A percentile compares a stretch with the other conserved stretches of the same genome.
These are phyloP conservation scores for Mus spicilegus DNA, from an alignment of 2,113 vertebrate species.

Conservation along the genomic window DNA sequence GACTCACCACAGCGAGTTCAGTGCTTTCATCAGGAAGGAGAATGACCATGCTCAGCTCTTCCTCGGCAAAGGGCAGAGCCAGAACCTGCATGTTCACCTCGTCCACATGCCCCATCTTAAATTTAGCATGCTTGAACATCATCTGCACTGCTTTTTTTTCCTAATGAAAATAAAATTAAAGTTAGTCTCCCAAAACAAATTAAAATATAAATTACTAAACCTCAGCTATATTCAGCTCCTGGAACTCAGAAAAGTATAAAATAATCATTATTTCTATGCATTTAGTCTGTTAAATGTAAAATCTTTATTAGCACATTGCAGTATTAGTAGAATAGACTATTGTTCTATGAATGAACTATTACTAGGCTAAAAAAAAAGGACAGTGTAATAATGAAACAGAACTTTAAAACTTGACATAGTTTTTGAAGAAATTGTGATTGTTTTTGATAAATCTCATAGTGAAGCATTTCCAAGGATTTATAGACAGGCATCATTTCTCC, in stretches of 20 bases:
- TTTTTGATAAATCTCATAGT: not conserved
- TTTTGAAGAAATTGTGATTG: not conserved
- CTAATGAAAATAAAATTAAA: conserved; percentile 27
- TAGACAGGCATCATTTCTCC: conserved; percentile 16
- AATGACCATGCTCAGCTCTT: conserved; percentile 94
- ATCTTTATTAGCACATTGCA: not conserved
- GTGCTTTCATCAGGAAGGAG: conserved; percentile 88
- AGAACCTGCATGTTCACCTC: conserved; percentile 89
- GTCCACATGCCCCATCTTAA: conserved; percentile 83
- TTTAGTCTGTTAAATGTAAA: not conserved
- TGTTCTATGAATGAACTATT: not conserved
- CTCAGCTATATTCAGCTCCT: not conserved
- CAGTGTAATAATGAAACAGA: not conserved
- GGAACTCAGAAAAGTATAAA: not conserved
- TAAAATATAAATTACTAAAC: not conserved
- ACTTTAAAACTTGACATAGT: not conserved
- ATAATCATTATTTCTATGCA: not conserved
- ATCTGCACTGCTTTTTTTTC: conserved; percentile 91
- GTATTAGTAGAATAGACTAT: not conserved
- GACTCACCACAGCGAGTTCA: conserved; percentile 90
- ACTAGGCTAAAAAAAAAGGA: not conserved
- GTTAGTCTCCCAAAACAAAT: not conserved
- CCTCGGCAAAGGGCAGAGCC: conserved; percentile 90
- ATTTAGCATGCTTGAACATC: conserved; percentile 89
- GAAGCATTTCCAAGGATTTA: not conserved